phyloP scores from a whole-genome alignment of 53 echinoderm and acorn worm species.

The Pentamera pediparva region DNA sequence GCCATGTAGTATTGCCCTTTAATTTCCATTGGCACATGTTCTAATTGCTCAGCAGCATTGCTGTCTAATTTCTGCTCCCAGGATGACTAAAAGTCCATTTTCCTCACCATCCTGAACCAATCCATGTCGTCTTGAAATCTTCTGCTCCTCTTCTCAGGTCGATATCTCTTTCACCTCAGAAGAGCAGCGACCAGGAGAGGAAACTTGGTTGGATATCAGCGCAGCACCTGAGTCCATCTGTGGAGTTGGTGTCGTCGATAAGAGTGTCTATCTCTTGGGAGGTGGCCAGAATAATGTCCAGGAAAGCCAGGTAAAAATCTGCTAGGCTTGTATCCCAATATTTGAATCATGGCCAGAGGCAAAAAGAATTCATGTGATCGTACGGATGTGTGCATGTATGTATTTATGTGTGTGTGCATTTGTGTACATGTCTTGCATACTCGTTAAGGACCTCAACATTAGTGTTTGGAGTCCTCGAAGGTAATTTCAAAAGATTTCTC shows the following conservation, averaged over 20 bases:
- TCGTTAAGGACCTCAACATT: too few relatives aligned
- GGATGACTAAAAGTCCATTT: neutral
- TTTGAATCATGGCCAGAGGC: neutral
- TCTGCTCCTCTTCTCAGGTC: conserved; percentile 42
- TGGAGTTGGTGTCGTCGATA: conserved; percentile 91
- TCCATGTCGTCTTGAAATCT: neutral
- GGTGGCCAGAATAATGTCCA: conserved; percentile 74
- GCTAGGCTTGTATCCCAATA: too few relatives aligned
- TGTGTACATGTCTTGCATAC: too few relatives aligned
- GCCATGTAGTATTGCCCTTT: neutral
- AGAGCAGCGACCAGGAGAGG: conserved; percentile 57
- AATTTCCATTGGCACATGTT: neutral
- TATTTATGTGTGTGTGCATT: too few relatives aligned
- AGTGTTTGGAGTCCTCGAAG: too few relatives aligned
- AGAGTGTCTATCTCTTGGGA: conserved; percentile 84
- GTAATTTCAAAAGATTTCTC: neutral
- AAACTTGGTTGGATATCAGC: conserved; percentile 49
- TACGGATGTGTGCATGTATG: too few relatives aligned
- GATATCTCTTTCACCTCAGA: conserved; percentile 50
- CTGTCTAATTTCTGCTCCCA: too few relatives aligned
- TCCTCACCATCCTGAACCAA: neutral
- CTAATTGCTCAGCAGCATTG: neutral
- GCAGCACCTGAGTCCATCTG: conserved; percentile 79
- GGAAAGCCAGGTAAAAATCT: conserved; percentile 36
- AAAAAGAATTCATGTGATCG: neutral